A percentile compares a stretch with the other conserved stretches of the same genome.
phyloP scores from a whole-genome alignment of 2,113 vertebrate species.

The Dromas ardeola region DNA sequence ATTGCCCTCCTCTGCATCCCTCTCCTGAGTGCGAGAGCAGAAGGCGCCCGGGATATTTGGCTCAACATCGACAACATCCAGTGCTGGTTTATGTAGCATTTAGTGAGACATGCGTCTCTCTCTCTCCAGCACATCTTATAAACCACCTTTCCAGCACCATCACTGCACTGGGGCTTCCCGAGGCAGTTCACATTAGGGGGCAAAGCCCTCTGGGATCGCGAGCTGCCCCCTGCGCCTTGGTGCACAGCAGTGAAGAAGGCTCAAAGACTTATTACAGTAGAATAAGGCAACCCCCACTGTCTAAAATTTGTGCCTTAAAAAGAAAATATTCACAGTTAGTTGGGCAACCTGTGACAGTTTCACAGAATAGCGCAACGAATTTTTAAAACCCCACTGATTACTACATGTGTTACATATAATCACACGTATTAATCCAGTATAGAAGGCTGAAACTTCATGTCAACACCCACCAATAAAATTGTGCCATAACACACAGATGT shows the following conservation, averaged over 20 bases:
- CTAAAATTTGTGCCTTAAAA: background rate
- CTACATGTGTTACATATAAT: constrained; percentile 8
- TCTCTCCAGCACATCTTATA: background rate
- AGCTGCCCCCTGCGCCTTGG: fast-evolving
- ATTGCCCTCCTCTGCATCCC: background rate
- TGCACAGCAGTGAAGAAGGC: background rate
- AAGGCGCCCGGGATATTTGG: background rate
- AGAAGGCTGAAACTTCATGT: background rate
- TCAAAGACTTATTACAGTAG: background rate
- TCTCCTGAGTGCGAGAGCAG: background rate
- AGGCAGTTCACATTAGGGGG: background rate
- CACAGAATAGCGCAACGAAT: background rate
- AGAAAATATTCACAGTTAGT: background rate
- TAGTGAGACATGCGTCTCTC: background rate
- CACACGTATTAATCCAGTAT: background rate
- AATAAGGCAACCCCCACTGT: background rate
- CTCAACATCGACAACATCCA: background rate
- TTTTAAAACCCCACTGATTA: background rate
- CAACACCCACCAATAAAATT: background rate
- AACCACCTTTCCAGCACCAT: fast-evolving
- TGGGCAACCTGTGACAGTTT: background rate
- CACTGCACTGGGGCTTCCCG: fast-evolving
- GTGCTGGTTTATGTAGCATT: fast-evolving
- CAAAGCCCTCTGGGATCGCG: background rate
- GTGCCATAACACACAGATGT: background rate